Base-by-base conservation (phyloP, 2,113 vertebrate species). In the Dissostichus mawsoni region DNA sequence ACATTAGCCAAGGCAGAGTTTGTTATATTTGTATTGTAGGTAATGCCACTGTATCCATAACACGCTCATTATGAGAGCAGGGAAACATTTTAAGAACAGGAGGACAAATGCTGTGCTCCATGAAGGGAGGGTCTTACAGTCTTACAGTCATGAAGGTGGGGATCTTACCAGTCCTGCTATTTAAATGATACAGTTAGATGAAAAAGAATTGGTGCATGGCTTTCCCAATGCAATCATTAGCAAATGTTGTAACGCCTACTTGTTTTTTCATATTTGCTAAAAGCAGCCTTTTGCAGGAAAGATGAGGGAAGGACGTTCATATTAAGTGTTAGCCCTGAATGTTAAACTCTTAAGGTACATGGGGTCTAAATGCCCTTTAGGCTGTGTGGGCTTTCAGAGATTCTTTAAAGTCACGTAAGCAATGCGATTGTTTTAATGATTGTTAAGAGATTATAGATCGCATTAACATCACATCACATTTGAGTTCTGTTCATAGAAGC, bases 161-260 rank as follows among this genome's bases (percentile, higher is more conserved):
- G 36, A 41, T 8, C 5, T 41, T 7, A 41, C 36, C 36, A 41
- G 36, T 41, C 36, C 8, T 41, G 36, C 36, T 41, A 41, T 18
- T 73, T 77, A 61, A 82, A 79, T 33, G 57, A 75, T 58, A 44
- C 53, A 65, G n/a, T 89, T 1, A 71, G 47, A 50, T 57, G 17
- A 5, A 41, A 41, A 41, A 8, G 1, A 8, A 41, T 41, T 7
- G 5, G 36, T 41, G 36, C 36, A 41, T 41, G 8, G 8, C 36
- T 41, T 41, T 8, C 7, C 36, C 36, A 41, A 41, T 41, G 36
- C 36, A 41, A 41, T 41, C 36, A 23, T 64, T 25, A 53, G 61
- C 48, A 57, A 50, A 56, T 57, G 78, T 71, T 63, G 14, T 41
- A 9, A 62, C 53, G 36, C 67, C 53, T 14, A 7, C 7, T 36